Base-by-base conservation (phyloP, 1,140 invertebrate genomes). In the Papilio machaon region DNA sequence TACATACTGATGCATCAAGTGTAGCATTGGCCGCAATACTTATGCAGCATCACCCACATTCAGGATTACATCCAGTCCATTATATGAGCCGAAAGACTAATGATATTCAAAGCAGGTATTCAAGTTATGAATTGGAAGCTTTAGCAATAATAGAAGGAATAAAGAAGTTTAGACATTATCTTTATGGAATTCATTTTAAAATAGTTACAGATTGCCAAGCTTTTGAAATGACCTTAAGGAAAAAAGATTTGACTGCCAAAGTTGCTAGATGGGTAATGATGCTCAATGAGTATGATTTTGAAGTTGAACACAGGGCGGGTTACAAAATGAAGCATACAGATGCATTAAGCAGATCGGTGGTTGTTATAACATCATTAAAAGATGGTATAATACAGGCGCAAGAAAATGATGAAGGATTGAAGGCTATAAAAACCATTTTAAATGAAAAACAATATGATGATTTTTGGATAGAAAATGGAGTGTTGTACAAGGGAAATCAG, bases 91-190 rank as follows among this genome's bases (percentile, higher is more conserved):
- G 67, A 1, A 85, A 78, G 47, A 91, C 95, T 13, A 86, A 78
- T n/a, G 85, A 87, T 7, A 70, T 83, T 9, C 95, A 96, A 86
- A 84, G 47, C 4, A 91, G 90, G 35, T 96, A 95, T 78, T 80
- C 83, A 7, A 86, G 88, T 77, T 94, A 93, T 82, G 89, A 94
- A 46, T 74, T 94, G 13, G 91, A 94, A 80, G 83, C 85, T 0
- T 78, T 95, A n/a, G 92, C 83, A n/a, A 49, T 89, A 11, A 30
- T 86, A 9, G 80, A 89, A 35, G 8, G 54, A 23, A 54, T 38
- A 0, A 90, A 92, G 67, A 91, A 91, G 67, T 94, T 94, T 83
- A 54, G 91, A 23, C 38, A 84, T 19, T 95, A 95, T 74, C 74
- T 95, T 0, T 74, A 54, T 75, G 87, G 87, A 8, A 85, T 85